Evolutionary conservation across 2,888 invertebrate genomes (phyloP), one percentile per base, ranked within the genome.

Genomic region (Crossocerus cetratus): DNA sequence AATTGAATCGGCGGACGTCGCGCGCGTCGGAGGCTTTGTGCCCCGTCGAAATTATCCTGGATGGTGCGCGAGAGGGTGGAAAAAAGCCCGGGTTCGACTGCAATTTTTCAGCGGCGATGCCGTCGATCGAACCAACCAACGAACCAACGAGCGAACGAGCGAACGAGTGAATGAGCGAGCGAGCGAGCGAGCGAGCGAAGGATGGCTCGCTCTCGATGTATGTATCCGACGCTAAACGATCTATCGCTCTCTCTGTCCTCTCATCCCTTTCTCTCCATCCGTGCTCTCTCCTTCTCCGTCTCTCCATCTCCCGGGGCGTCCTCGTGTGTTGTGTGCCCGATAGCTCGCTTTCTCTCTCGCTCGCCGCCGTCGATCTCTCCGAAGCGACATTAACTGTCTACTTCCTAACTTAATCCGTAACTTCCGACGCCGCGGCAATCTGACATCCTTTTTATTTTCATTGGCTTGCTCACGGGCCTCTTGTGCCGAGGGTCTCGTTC

Each of bases 361-460:
- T 14, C n/a, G 13, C 49, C 32, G 82, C 74, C 76, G 75, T 81
- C 83, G 32, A 32, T 80, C 82, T 83, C 82, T 79, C 74, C 66
- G 72, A 78, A 83, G 84, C 84, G 84, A 86, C 87, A 84, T 89
- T 90, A 90, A 90, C 90, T 86, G 90, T 89, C 90, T 85, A 89
- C 90, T 90, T 90, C 90, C 90, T 90, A 90, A 90, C 90, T 90
- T 90, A 90, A 90, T 90, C 90, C 89, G 90, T 88, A 89, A 86
- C 90, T 90, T 90, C 90, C 90, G 89, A 90, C 88, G 89, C 89
- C 88, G 88, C 89, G 87, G 89, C 90, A 89, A 90, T 90, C 90
- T 90, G 90, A 89, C 89, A 90, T 90, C 90, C 90, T 90, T 90
- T 90, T 90, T 90, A 90, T 90, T 90, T 89, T 89, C 87, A 89